Evolutionary conservation across 2,113 vertebrate genomes (phyloP).

Genomic region (Aspiorhynchus laticeps): DNA sequence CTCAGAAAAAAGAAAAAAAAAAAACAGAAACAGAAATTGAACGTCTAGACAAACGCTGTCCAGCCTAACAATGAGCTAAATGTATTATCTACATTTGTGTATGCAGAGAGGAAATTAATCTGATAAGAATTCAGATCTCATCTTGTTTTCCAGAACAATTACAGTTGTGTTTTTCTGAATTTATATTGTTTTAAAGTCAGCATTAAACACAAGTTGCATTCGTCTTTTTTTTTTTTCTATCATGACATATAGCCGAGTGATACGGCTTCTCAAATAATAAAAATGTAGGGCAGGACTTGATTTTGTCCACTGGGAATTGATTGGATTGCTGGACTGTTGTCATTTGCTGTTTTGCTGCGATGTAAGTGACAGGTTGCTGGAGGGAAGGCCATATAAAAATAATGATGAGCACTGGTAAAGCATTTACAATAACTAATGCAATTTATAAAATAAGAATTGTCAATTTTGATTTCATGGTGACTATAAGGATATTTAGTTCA

Average conservation of each 20-base stretch:
- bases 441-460: neutral
- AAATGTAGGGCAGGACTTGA: neutral
- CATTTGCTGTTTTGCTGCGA: neutral
- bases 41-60: neutral
- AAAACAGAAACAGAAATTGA: neutral
- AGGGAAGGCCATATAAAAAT: neutral
- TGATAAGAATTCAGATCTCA: neutral
- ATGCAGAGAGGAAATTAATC: neutral
- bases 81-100: neutral
- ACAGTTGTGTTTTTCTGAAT: neutral
- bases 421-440: neutral
- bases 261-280: neutral
- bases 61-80: neutral
- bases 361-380: neutral
- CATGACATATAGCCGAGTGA: neutral
- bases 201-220: neutral
- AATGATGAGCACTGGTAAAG: neutral
- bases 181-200: neutral
- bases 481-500: neutral
- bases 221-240: neutral
- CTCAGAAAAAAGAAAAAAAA: neutral
- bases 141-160: neutral
- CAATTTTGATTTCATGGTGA: neutral
- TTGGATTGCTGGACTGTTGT: neutral
- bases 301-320: neutral